Base-by-base conservation (phyloP, 2,888 invertebrate genomes). In the Apomyelois bistriatella region DNA sequence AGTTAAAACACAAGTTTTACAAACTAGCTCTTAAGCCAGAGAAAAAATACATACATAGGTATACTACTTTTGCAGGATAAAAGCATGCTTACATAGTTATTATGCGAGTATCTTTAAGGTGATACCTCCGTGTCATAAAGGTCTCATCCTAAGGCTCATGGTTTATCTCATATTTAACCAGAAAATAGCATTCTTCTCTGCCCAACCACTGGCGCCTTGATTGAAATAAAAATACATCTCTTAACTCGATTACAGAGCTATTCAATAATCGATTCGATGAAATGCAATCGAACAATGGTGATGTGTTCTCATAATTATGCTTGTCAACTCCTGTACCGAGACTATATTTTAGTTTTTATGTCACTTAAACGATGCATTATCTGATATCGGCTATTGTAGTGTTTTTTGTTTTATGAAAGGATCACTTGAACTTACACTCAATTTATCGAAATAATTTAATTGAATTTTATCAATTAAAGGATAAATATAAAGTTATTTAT, bases 261-360 rank as follows among this genome's bases (percentile, higher is more conserved):
- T 41, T 41, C n/a, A 10, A 41, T 41, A 41, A 46, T 30, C 32
- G 32, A 10, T 46, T 46, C 32, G 30, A 46, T 35, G 46, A 35
- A 46, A 40, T 4, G 7, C 13, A n/a, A 13, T 30, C 28, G 30
- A 46, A 46, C 46, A 46, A 46, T 46, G 46, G 12, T 15, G 46
- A 16, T 28, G 13, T 5, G 16, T 46, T 46, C 46, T 46, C 46
- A 46, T 46, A 46, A 46, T 46, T 46, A 15, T 10, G 32, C 46
- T 32, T 46, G 46, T 46, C 46, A 46, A 15, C 46, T 32, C 46
- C 46, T 46, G 32, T 30, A 16, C 9, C 46, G 9, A 32, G 32
- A 32, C 30, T 43, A 43, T 43, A 30, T 10, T 41, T 41, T n/a
- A 43, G 43, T 43, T 43, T 43, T 43, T 43, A 12, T 43, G 28